Evolutionary conservation across 2,113 vertebrate genomes (phyloP), one percentile per base, ranked within the genome.

Genomic region (Pterocles gutturalis): DNA sequence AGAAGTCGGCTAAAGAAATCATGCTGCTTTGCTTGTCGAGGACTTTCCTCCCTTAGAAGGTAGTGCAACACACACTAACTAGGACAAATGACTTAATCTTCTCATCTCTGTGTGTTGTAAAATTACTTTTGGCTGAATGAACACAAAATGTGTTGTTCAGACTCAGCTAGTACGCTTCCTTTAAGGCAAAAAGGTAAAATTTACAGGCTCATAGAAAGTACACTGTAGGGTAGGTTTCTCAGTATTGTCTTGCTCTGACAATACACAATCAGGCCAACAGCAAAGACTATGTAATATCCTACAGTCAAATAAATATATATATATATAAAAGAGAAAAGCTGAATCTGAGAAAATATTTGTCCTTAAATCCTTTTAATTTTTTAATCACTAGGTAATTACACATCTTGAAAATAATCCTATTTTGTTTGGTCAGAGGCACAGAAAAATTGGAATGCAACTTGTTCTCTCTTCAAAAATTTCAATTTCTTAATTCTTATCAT

Each of bases 21-120:
- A 13, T 9, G 24, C 61, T 87, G 15, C 13, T 87, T 60, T 87
- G 11, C 28, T 62, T 88, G 28, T 26, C 0, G 0, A 79, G 45
- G 24, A 69, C 72, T 91, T 91, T 60, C 48, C n/a, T 96, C 4
- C 34, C 11, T 13, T 72, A 48, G 31, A 72, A 77, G 8, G 13
- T 17, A 41, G 29, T 70, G 45, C 31, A 90, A 31, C 19, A 54
- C 62, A 36, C 15, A 51, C 41, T 77, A 88, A 73, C 41, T 62
- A 70, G 78, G 75, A 73, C 33, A 80, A 91, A 93, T 89, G 14
- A 80, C 53, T 89, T 95, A 83, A 91, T 70, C 49, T 93, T 89
- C 51, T 84, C 61, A 70, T 51, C 41, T 28, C 43, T 33, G 60
- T 26, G 67, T 41, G 55, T 33, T 87, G 34, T 83, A 76, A 89